Evolutionary conservation across 1,140 invertebrate genomes (phyloP).

Genomic region (Apis cerana): DNA sequence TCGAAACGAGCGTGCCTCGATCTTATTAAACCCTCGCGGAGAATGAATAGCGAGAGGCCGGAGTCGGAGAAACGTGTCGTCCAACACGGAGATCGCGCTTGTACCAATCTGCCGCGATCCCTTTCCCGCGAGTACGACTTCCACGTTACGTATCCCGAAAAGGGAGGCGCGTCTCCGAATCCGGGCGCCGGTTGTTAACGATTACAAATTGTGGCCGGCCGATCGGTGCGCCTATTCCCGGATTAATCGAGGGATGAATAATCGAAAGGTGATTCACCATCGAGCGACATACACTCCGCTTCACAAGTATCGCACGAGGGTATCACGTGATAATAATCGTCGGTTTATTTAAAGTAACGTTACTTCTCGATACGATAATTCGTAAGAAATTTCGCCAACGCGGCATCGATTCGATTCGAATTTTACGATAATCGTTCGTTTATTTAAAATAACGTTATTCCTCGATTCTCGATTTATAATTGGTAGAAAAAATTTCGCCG

Average conservation of each 20-base stretch:
- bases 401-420: too few species aligned
- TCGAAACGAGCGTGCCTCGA: too few species aligned
- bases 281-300: neutral
- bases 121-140: slow-evolving; percentile 56
- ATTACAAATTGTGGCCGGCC: slow-evolving; percentile 76
- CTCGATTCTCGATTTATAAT: too few species aligned
- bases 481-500: too few species aligned
- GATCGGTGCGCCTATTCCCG: slow-evolving; percentile 74
- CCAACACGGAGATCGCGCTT: slow-evolving; percentile 40
- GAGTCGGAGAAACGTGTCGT: slow-evolving; percentile 16
- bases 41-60: slow-evolving; percentile 38
- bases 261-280: slow-evolving; percentile 77
- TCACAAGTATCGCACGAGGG: too few species aligned
- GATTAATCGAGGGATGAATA: slow-evolving; percentile 80
- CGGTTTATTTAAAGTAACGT: too few species aligned
- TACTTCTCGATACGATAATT: too few species aligned
- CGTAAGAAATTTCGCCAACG: too few species aligned
- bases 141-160: slow-evolving; percentile 47
- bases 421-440: too few species aligned
- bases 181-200: slow-evolving; percentile 71
- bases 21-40: neutral
- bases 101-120: slow-evolving; percentile 54
- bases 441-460: too few species aligned
- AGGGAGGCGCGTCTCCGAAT: slow-evolving; percentile 42
- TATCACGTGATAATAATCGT: too few species aligned